Base-by-base conservation (phyloP, 1,140 invertebrate genomes). In the Contarinia nasturtii region DNA sequence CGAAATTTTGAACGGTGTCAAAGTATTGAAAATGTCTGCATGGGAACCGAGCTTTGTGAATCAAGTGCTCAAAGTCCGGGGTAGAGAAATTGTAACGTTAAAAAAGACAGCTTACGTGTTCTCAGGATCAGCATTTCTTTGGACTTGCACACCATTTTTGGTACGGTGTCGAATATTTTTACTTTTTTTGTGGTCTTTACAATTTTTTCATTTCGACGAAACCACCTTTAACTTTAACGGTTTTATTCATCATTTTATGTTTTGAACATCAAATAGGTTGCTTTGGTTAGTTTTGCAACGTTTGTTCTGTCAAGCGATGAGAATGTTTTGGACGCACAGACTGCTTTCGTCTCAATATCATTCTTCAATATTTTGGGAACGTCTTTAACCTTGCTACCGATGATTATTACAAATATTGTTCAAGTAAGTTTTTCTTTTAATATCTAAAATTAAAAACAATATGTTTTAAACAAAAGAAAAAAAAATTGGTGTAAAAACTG, bases 321-420 rank as follows among this genome's bases (percentile, higher is more conserved):
- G 61, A 73, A 76, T 60, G 72, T 88, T 48, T 70, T 98, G 58
- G 81, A 91, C 63, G 82, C 91, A 54, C 74, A 77, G 63, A 92
- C 77, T 59, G 94, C 88, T 52, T 98, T 98, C 73, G 93, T 98
- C 50, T 90, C 93, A 52, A 73, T 98, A 53, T 86, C 92, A 61
- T 77, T 98, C 56, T 98, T 99, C 74, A 97, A 98, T 70, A 91
- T 98, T 55, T 77, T 98, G 53, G 77, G 91, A 59, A 92, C 95
- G 66, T 91, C 94, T 54, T 71, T 91, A 56, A 83, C 80, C 58
- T 83, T 87, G 79, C 74, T 87, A 67, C 84, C 84, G 58, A 86
- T 86, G 77, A 78, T 86, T 73, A 85, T 89, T 64, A 79, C 78
- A 61, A 86, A 84, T 67, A 70, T 87, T 56, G 82, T 90, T 54